Conservation (phyloP, 2,797 vertebrate species). For the Darevskia mixta region DNA sequence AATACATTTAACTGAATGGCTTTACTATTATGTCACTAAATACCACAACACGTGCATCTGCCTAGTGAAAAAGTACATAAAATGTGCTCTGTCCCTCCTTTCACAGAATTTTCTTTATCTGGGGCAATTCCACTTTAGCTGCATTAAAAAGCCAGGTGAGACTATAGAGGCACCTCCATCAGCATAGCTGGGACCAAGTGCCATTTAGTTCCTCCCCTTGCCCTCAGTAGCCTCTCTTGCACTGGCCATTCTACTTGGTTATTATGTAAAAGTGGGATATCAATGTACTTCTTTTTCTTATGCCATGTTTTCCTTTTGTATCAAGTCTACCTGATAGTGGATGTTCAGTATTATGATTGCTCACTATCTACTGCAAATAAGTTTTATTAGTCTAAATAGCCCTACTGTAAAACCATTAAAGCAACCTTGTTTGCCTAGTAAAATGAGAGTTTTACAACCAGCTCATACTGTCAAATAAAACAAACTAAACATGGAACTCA, state of each 20-base stretch:
- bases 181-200: neutral
- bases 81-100: neutral
- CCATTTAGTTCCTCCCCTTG: too few species aligned
- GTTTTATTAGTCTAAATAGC: conserved; percentile 23
- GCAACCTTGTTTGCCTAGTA: conserved; percentile 38
- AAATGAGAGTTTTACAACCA: conserved; percentile 32
- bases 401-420: conserved; percentile 17
- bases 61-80: neutral
- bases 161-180: neutral
- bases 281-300: too few species aligned
- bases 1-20: neutral
- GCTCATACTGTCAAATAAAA: neutral
- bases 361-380: neutral
- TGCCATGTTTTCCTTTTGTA: neutral
- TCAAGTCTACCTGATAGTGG: neutral
- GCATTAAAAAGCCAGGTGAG: neutral
- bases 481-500: neutral
- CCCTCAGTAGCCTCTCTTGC: neutral
- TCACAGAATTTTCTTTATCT: neutral
- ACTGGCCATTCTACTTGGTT: neutral
- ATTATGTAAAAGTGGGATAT: neutral
- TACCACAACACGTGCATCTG: neutral
- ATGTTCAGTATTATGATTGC: neutral
- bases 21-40: neutral
- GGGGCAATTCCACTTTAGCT: neutral